Conservation (phyloP, 2,113 vertebrate genomes). For the Stercorarius parasiticus region DNA sequence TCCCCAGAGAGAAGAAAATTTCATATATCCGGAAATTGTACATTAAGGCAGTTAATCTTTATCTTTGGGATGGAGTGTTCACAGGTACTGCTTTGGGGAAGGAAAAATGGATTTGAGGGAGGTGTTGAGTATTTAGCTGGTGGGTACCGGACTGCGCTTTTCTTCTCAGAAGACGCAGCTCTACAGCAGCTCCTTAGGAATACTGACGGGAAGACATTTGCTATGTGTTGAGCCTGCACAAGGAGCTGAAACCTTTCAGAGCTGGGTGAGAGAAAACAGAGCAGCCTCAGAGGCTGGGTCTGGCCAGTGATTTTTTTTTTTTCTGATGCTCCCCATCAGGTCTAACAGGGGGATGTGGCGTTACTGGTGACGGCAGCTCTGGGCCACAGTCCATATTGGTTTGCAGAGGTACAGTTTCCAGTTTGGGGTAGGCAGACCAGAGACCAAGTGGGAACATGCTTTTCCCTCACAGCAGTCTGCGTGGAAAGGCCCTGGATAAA, state of each 20-base stretch:
- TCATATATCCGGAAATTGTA: background rate
- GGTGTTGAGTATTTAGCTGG: background rate
- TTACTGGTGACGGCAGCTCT: background rate
- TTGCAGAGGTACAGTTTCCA: background rate
- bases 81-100: background rate
- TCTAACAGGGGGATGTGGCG: accelerated
- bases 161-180: background rate
- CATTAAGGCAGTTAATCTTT: background rate
- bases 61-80: background rate
- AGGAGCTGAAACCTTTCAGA: background rate
- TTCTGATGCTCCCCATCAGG: background rate
- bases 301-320: accelerated
- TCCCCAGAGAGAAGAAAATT: background rate
- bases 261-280: background rate
- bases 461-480: accelerated
- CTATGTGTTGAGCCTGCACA: background rate
- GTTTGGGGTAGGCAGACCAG: background rate
- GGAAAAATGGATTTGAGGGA: background rate
- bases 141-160: background rate
- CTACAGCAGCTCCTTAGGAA: background rate
- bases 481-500: background rate
- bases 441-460: accelerated
- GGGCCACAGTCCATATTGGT: accelerated
- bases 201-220: accelerated
- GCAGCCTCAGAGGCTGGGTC: background rate